phyloP scores from a whole-genome alignment of 2,113 vertebrate genomes.

The Pionites leucogaster region DNA sequence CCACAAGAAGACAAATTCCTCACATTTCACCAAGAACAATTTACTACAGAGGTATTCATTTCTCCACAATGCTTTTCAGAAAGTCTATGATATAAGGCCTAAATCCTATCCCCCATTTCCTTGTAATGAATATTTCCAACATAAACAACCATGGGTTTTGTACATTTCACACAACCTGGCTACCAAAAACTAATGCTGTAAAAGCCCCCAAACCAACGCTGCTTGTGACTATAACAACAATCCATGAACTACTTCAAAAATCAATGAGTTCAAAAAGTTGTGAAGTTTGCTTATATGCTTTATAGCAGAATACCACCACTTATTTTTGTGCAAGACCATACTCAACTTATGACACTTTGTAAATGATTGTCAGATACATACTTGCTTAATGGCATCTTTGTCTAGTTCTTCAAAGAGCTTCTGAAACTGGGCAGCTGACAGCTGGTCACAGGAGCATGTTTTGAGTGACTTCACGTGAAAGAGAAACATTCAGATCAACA shows the following conservation, averaged over 20 bases:
- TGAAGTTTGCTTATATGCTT: not conserved
- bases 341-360: not conserved
- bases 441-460: slow-evolving; percentile 39
- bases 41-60: not conserved
- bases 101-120: not conserved
- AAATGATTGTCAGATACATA: slow-evolving; percentile 1
- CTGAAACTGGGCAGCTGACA: slow-evolving; percentile 82
- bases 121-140: not conserved
- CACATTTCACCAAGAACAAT: not conserved
- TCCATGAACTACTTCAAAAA: not conserved
- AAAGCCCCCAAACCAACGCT: not conserved
- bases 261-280: not conserved
- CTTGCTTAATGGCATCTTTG: slow-evolving; percentile 81
- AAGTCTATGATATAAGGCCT: not conserved
- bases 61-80: not conserved
- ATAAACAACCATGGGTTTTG: not conserved
- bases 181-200: not conserved
- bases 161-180: not conserved
- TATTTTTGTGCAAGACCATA: not conserved
- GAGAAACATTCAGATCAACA: not conserved
- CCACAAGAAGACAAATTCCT: not conserved
- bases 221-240: not conserved
- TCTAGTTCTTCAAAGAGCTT: slow-evolving; percentile 89
- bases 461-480: slow-evolving; percentile 65
- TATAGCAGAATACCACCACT: not conserved